A percentile compares a stretch with the other conserved stretches of the same genome.
phyloP scores from a whole-genome alignment of 2,888 invertebrate species.

The Sycophila texana region DNA sequence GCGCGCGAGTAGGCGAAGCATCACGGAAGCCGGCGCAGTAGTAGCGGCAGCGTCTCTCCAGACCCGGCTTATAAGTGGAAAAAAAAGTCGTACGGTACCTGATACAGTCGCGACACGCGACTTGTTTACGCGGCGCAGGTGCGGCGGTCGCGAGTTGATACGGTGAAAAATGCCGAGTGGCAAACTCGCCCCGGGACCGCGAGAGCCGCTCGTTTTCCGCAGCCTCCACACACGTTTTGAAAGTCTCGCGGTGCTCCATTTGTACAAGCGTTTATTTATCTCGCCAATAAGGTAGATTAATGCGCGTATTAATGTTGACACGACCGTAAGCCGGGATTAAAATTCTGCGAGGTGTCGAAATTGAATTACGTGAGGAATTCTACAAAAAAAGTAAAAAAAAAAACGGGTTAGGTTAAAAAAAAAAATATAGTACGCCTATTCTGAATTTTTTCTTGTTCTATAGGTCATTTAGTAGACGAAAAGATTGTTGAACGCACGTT shows the following conservation, averaged over 20 bases:
- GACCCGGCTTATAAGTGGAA: conserved; percentile 29
- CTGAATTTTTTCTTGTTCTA: too few species aligned
- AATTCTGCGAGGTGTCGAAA: conserved; percentile 16
- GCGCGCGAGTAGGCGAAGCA: not conserved
- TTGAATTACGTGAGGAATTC: too few species aligned
- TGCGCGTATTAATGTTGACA: not conserved
- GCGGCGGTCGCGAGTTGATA: not conserved
- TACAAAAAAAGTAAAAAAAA: too few species aligned
- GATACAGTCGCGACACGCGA: conserved; percentile 8
- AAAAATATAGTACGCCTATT: too few species aligned
- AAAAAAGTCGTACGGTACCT: not conserved
- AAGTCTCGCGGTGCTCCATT: not conserved
- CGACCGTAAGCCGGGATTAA: not conserved
- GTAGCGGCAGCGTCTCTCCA: conserved; percentile 23
- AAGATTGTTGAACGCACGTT: too few species aligned
- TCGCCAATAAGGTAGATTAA: conserved; percentile 19
- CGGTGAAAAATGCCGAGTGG: conserved; percentile 26
- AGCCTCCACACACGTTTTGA: not conserved
- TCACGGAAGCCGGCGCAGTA: not conserved
- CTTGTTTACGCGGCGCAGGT: conserved; percentile 32
- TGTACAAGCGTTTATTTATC: not conserved
- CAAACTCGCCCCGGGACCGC: not conserved
- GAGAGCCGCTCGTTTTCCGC: conserved; percentile 20
- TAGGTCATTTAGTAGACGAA: too few species aligned
- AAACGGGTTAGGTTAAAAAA: too few species aligned